phyloP scores from a whole-genome alignment of 1,140 invertebrate species.

The Lutraria rhynchaena region DNA sequence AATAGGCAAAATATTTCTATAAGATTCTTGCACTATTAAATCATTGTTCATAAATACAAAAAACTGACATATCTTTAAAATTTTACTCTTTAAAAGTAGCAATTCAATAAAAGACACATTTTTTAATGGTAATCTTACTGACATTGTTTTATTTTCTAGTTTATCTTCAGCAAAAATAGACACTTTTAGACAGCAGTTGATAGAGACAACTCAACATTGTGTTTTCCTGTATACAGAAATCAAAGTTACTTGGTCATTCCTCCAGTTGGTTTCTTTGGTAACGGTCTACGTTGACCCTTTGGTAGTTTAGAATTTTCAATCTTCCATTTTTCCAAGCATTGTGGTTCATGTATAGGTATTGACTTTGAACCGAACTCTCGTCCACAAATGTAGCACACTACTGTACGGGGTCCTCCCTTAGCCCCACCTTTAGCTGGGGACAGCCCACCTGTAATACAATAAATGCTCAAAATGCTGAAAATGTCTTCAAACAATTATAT shows the following conservation, averaged over 20 bases:
- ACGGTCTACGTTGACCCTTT: conserved; percentile 84
- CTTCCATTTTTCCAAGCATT: conserved; percentile 90
- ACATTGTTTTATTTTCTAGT: too few species aligned
- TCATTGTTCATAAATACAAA: too few species aligned
- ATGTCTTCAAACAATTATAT: too few species aligned
- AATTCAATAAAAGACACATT: neutral
- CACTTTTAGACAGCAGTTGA: too few species aligned
- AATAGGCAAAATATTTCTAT: too few species aligned
- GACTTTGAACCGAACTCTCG: conserved; percentile 83
- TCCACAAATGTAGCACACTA: conserved; percentile 83
- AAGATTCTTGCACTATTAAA: too few species aligned
- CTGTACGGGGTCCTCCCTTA: conserved; percentile 53
- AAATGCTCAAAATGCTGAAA: too few species aligned
- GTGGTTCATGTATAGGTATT: conserved; percentile 89
- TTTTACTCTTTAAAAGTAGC: too few species aligned
- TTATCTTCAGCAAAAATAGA: too few species aligned
- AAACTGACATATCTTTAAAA: too few species aligned
- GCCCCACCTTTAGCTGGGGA: conserved; percentile 22
- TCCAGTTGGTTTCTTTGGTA: conserved; percentile 85
- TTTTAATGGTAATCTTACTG: neutral
- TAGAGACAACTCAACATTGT: neutral
- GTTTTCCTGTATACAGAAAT: too few species aligned
- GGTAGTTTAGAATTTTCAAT: conserved; percentile 87
- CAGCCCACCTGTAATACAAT: conserved; percentile 48
- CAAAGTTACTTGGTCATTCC: conserved; percentile 59